Conservation (phyloP, 1,140 invertebrate genomes). For the Planococcus citri region DNA sequence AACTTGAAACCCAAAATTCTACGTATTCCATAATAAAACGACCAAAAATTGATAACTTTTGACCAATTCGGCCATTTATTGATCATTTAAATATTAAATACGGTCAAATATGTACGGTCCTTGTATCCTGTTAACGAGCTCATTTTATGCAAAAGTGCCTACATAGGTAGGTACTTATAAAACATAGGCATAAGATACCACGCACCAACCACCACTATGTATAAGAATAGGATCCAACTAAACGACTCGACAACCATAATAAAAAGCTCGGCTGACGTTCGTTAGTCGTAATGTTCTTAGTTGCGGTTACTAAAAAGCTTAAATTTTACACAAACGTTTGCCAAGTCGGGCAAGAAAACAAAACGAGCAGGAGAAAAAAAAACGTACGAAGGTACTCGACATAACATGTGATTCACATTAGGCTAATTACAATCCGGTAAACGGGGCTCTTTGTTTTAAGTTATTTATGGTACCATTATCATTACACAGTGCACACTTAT, state of each 20-base stretch:
- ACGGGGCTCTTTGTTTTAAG: slow-evolving; percentile 4
- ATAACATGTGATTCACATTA: slow-evolving; percentile 4
- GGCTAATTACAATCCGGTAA: slow-evolving; percentile 1
- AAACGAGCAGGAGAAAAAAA: neutral
- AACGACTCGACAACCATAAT: neutral
- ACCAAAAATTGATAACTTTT: too few relatives aligned
- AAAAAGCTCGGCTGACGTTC: neutral
- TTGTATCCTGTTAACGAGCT: too few relatives aligned
- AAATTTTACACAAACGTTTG: neutral
- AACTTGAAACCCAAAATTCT: too few relatives aligned
- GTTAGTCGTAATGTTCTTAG: neutral
- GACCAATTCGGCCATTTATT: too few relatives aligned
- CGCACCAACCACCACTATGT: too few relatives aligned
- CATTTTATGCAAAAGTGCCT: too few relatives aligned
- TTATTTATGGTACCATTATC: slow-evolving; percentile 7
- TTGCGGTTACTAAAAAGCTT: slow-evolving; percentile 3
- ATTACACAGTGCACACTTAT: neutral
- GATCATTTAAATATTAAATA: too few relatives aligned
- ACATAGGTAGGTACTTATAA: too few relatives aligned
- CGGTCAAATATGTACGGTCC: too few relatives aligned
- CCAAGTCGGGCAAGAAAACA: neutral
- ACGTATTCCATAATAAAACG: too few relatives aligned
- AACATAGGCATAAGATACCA: too few relatives aligned
- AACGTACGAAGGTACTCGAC: neutral
- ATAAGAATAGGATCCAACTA: too few relatives aligned